A percentile compares a stretch with the other conserved stretches of the same genome.
phyloP scores from a whole-genome alignment of 2,113 vertebrate species.

The Dasyurus viverrinus region DNA sequence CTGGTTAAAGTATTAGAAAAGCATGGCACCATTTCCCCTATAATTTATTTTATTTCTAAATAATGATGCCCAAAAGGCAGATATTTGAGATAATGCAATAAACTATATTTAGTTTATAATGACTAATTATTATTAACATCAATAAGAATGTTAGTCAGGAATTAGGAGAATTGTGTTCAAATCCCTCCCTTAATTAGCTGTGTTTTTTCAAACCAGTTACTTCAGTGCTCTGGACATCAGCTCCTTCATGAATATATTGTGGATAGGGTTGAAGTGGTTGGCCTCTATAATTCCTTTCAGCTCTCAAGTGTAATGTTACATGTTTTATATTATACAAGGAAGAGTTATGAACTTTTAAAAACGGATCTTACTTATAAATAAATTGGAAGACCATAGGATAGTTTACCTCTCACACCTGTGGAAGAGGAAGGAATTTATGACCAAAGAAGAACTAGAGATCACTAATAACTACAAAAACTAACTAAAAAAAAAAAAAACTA shows the following conservation, averaged over 20 bases:
- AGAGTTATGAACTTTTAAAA: neutral
- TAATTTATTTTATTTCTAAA: neutral
- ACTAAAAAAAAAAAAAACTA: no score
- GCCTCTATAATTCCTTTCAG: neutral
- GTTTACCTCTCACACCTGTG: no score
- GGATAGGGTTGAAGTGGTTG: neutral
- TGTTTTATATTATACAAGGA: neutral
- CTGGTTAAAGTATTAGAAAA: neutral
- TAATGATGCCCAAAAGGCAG: neutral
- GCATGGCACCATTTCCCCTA: neutral
- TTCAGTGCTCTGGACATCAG: neutral
- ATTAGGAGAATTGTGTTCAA: neutral
- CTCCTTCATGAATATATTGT: neutral
- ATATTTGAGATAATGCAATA: neutral
- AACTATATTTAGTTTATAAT: no score
- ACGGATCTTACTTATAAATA: neutral
- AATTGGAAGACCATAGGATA: no score
- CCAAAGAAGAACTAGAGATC: no score
- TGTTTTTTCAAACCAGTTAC: neutral
- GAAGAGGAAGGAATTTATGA: no score
- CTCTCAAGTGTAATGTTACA: neutral
- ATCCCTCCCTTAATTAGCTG: neutral
- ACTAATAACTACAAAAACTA: no score
- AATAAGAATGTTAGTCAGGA: neutral
- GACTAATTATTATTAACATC: no score